Percentiles rank a stretch among this genome's conserved stretches.
Conservation (phyloP, 2,113 vertebrate genomes). For the Penelope pileata region DNA sequence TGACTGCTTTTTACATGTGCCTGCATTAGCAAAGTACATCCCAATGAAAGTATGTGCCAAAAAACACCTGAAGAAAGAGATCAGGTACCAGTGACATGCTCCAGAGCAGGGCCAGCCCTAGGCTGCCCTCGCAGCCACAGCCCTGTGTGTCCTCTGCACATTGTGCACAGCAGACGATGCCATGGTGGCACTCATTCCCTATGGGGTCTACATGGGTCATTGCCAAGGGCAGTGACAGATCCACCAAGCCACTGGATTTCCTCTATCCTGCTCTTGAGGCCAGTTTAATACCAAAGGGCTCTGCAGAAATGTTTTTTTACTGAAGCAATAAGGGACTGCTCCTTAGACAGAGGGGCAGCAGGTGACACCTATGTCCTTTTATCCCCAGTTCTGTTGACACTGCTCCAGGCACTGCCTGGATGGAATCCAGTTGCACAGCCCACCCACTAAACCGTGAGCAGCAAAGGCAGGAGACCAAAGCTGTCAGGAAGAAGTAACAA, state of each 20-base stretch:
- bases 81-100: neutral
- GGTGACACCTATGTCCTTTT: neutral
- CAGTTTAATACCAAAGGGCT: neutral
- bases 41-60: neutral
- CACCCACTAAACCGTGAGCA: neutral
- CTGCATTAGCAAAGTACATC: neutral
- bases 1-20: neutral
- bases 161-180: rapidly evolving
- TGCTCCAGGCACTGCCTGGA: neutral
- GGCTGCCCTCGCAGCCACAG: neutral
- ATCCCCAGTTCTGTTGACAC: neutral
- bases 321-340: neutral
- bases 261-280: neutral
- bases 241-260: neutral
- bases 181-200: neutral
- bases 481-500: neutral
- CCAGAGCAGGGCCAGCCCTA: neutral
- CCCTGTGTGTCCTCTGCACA: neutral
- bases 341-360: neutral
- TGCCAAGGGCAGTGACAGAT: neutral
- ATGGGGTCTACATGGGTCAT: neutral
- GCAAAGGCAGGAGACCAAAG: neutral
- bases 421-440: neutral
- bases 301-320: neutral
- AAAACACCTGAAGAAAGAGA: neutral